These are phyloP conservation scores for Athetis lepigone DNA, from an alignment of 2,888 invertebrate species.

Conservation along the genomic window DNA sequence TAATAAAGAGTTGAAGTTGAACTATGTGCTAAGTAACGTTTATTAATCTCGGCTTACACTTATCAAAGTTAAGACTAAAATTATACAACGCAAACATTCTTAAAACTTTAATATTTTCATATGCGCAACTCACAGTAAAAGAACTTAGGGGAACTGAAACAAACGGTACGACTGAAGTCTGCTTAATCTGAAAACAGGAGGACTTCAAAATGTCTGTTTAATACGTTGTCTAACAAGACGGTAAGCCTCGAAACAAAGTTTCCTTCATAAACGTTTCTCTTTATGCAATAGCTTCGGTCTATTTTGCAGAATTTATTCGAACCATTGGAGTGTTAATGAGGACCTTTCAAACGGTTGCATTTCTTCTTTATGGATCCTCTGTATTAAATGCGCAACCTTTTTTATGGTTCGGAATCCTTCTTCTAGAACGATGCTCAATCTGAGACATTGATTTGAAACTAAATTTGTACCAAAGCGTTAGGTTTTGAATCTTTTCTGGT, in stretches of 20 bases:
- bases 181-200: slow-evolving; percentile 44
- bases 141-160: slow-evolving; percentile 23
- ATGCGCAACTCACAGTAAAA: slow-evolving; percentile 23
- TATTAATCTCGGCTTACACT: too few species aligned
- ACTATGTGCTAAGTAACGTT: too few species aligned
- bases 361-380: slow-evolving; percentile 53
- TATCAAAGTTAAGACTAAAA: background rate
- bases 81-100: slow-evolving; percentile 15
- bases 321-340: slow-evolving; percentile 72
- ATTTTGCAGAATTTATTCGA: slow-evolving; percentile 70
- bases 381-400: slow-evolving; percentile 48
- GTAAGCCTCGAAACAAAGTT: slow-evolving; percentile 63
- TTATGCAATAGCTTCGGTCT: slow-evolving; percentile 71
- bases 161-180: slow-evolving; percentile 27
- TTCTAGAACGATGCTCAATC: slow-evolving; percentile 17
- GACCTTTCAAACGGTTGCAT: slow-evolving; percentile 64
- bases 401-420: slow-evolving; percentile 21
- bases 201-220: slow-evolving; percentile 50
- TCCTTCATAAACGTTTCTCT: slow-evolving; percentile 69
- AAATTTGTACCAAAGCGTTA: background rate
- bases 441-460: slow-evolving; percentile 12
- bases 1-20: too few species aligned
- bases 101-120: slow-evolving; percentile 22
- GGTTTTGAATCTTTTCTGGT: background rate
- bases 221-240: slow-evolving; percentile 58